Conservation (phyloP, 2,797 vertebrate species). For the Poeciliopsis presidionis region DNA sequence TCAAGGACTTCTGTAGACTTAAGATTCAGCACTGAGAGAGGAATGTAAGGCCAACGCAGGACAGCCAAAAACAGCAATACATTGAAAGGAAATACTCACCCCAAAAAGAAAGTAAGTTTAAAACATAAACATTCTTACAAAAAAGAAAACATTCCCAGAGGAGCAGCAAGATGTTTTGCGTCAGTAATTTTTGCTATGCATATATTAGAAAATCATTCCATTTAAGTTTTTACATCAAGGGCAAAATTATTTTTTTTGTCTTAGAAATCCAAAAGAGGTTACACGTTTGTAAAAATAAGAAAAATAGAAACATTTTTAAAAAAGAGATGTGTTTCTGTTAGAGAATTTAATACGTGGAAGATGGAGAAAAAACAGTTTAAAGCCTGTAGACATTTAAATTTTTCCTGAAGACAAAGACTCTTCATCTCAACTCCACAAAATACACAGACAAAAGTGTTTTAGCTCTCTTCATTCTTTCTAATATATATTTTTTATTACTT, state of each 20-base stretch:
- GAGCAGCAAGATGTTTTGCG: neutral
- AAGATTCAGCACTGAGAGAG: neutral
- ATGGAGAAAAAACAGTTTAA: neutral
- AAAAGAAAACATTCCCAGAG: neutral
- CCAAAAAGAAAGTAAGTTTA: neutral
- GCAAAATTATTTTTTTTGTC: neutral
- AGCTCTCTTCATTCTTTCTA: too few species aligned
- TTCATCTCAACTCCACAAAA: neutral
- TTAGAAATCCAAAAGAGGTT: neutral
- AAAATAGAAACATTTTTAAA: neutral
- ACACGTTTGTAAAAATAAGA: neutral
- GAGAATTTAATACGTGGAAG: neutral
- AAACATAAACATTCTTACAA: neutral
- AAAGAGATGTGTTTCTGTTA: neutral
- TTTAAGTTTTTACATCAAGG: neutral
- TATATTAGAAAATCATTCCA: neutral
- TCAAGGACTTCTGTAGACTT: neutral
- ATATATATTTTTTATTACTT: neutral
- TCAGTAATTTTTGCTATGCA: neutral
- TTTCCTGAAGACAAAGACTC: too few species aligned
- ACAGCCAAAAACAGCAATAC: neutral
- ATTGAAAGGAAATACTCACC: constrained; percentile 5
- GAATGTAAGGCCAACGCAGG: neutral
- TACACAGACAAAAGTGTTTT: neutral
- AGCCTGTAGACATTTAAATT: neutral